Evolutionary conservation across 2,797 vertebrate genomes (phyloP).

Genomic region (Poecilia picta): DNA sequence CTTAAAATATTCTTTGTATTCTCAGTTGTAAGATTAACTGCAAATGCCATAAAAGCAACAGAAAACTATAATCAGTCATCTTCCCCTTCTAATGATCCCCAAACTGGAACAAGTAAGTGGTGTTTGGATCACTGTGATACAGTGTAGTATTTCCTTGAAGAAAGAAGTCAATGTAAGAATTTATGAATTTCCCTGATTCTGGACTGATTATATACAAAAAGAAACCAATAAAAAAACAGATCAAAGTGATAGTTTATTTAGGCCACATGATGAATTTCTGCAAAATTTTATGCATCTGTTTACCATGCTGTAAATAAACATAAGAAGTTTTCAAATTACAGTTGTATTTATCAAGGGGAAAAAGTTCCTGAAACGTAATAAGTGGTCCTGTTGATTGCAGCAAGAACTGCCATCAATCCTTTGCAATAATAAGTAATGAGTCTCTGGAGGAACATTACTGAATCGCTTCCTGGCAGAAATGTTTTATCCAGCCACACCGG

Average conservation of each 20-base stretch:
- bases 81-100: background rate
- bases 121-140: background rate
- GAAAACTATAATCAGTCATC: background rate
- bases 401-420: background rate
- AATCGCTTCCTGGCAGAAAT: background rate
- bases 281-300: no score
- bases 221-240: background rate
- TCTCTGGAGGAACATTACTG: background rate
- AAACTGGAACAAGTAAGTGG: background rate
- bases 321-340: background rate
- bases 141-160: background rate
- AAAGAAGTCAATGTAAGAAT: background rate
- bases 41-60: background rate
- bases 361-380: background rate
- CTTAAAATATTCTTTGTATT: background rate
- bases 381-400: background rate
- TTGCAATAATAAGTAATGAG: background rate
- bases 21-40: background rate
- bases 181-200: background rate
- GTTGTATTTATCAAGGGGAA: background rate
- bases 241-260: background rate
- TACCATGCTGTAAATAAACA: no score
- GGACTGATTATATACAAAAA: background rate
- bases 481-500: background rate
- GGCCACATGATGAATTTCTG: background rate